These are phyloP conservation scores for Daubentonia madagascariensis DNA, from an alignment of 2,113 vertebrate species.

Conservation along the genomic window DNA sequence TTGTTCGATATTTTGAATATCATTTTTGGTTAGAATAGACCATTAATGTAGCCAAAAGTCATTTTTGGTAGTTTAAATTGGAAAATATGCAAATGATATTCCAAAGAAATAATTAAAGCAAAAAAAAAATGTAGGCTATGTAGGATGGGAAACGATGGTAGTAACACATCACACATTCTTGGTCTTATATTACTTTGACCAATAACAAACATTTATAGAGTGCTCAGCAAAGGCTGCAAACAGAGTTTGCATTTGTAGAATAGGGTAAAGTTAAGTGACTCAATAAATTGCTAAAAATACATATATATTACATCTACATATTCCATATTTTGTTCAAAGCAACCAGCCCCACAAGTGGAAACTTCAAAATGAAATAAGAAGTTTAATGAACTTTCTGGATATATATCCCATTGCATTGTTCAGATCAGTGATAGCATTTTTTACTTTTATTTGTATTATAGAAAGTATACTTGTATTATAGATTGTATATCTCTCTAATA, in stretches of 20 bases:
- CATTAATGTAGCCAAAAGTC: not conserved
- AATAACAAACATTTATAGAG: not conserved
- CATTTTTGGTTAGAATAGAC: not conserved
- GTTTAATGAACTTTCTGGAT: not conserved
- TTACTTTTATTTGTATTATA: not conserved
- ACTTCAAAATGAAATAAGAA: not conserved
- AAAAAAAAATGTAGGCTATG: not conserved
- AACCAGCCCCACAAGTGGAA: not conserved
- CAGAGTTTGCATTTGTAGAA: not conserved
- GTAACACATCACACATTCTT: not conserved
- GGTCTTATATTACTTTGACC: not conserved
- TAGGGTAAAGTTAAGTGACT: not conserved
- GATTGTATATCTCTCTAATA: not conserved
- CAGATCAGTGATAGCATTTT: not conserved
- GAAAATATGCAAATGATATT: not conserved
- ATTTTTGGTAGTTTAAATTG: not conserved
- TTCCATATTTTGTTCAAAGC: not conserved
- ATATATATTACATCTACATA: not conserved
- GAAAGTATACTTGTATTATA: not conserved
- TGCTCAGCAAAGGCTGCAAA: not conserved
- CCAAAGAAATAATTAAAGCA: not conserved
- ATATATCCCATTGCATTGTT: not conserved
- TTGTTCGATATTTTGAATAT: not conserved
- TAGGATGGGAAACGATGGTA: not conserved
- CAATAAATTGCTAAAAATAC: not conserved